These are phyloP conservation scores for Lacanobia oleracea DNA, from an alignment of 2,888 invertebrate species.

Conservation along the genomic window DNA sequence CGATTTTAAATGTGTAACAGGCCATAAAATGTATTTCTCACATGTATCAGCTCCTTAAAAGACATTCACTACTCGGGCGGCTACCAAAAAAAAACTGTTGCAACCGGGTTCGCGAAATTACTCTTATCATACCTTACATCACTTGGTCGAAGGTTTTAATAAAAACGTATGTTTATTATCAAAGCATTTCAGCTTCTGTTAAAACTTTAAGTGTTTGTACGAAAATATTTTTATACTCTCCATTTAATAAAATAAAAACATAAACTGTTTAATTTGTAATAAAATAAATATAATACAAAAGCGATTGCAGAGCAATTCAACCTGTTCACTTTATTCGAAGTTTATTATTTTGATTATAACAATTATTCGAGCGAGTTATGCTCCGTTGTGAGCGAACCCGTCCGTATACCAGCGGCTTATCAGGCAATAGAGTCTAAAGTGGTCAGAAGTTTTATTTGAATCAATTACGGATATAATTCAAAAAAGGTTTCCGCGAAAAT, in stretches of 20 bases:
- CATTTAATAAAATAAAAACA: conserved; percentile 68
- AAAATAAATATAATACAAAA: conserved; percentile 63
- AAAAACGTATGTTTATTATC: conserved; percentile 75
- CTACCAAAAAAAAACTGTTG: conserved; percentile 75
- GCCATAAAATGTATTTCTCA: conserved; percentile 76
- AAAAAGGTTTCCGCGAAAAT: conserved; percentile 22
- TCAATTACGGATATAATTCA: conserved; percentile 23
- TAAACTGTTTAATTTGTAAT: conserved; percentile 65
- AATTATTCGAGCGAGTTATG: conserved; percentile 58
- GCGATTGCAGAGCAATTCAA: conserved; percentile 42
- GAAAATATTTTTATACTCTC: conserved; percentile 49
- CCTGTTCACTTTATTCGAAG: conserved; percentile 45
- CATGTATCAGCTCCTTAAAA: conserved; percentile 76
- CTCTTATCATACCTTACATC: conserved; percentile 79
- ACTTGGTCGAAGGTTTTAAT: conserved; percentile 67
- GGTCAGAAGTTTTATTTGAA: conserved; percentile 42
- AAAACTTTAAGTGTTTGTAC: conserved; percentile 60
- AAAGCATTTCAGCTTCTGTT: conserved; percentile 67
- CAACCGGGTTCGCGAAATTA: conserved; percentile 74
- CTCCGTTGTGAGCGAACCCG: conserved; percentile 34
- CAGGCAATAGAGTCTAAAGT: conserved; percentile 32
- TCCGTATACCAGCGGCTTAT: conserved; percentile 38
- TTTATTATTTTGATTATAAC: conserved; percentile 57
- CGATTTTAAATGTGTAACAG: conserved; percentile 75
- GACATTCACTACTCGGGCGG: conserved; percentile 68